Conservation (phyloP, 2,113 vertebrate genomes). For the Stegostoma tigrinum region DNA sequence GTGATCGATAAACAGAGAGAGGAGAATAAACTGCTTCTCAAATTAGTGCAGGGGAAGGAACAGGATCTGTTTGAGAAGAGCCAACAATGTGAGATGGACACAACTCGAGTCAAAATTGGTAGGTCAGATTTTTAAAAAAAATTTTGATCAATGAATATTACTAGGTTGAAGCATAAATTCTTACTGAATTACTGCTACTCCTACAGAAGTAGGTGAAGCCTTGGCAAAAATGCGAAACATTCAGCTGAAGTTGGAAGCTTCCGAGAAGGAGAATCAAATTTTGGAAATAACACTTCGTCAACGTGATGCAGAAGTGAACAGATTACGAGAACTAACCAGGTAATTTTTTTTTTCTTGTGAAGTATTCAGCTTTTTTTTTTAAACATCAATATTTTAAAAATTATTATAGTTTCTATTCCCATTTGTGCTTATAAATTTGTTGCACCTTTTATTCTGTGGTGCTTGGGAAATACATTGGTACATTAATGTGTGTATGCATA, state of each 20-base stretch:
- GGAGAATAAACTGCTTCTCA: constrained; percentile 54
- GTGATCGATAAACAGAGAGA: constrained; percentile 59
- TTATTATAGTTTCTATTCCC: background rate
- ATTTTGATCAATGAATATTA: background rate
- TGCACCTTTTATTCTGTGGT: background rate
- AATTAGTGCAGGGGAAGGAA: constrained; percentile 59
- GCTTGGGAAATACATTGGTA: background rate
- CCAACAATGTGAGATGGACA: constrained; percentile 59
- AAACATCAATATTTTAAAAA: background rate
- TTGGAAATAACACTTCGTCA: constrained; percentile 63
- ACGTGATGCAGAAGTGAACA: constrained; percentile 66
- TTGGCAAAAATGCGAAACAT: constrained; percentile 59
- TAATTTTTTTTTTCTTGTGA: constrained; percentile 41
- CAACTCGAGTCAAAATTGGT: constrained; percentile 64
- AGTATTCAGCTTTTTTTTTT: background rate
- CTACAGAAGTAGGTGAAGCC: constrained; percentile 57
- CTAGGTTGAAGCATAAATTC: background rate
- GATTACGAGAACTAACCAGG: constrained; percentile 67
- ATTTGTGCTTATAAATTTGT: background rate
- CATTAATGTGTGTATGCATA: background rate
- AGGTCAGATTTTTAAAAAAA: constrained; percentile 31
- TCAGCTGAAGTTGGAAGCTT: constrained; percentile 60
- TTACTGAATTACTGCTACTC: constrained; percentile 41
- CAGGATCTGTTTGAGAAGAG: constrained; percentile 59
- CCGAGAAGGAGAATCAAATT: constrained; percentile 68